Percentiles rank a stretch among this genome's conserved stretches.
phyloP scores from a whole-genome alignment of 2,113 vertebrate species.

The Rissa tridactyla region DNA sequence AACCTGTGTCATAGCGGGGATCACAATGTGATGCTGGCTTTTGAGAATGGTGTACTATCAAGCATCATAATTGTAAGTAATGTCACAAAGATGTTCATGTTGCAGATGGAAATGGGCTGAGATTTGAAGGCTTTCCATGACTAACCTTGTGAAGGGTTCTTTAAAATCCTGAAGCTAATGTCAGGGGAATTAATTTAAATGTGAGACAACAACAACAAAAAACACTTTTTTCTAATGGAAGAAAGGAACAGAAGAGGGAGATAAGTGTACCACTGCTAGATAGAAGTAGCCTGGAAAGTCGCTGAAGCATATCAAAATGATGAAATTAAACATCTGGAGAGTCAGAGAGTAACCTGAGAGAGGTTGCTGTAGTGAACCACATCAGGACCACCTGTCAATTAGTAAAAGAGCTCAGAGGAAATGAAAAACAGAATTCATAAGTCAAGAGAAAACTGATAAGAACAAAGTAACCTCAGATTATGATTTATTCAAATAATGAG shows the following conservation, averaged over 20 bases:
- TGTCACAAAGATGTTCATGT: neutral
- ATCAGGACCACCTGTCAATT: slow-evolving; percentile 61
- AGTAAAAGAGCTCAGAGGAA: slow-evolving; percentile 31
- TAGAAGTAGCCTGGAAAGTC: slow-evolving; percentile 59
- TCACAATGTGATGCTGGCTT: neutral
- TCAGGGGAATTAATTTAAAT: slow-evolving; percentile 23
- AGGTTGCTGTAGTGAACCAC: slow-evolving; percentile 49
- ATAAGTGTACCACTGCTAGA: neutral
- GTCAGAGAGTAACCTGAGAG: slow-evolving; percentile 44
- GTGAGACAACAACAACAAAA: neutral
- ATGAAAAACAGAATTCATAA: slow-evolving; percentile 11
- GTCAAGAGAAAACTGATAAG: slow-evolving; percentile 15
- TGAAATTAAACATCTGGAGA: slow-evolving; percentile 68
- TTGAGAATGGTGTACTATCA: neutral
- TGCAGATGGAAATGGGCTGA: neutral
- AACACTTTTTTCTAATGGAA: neutral
- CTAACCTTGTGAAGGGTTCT: neutral
- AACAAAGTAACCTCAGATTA: slow-evolving; percentile 7
- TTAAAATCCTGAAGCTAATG: neutral
- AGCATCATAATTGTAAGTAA: neutral
- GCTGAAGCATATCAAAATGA: slow-evolving; percentile 11
- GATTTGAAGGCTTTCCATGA: neutral
- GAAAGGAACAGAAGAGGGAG: neutral
- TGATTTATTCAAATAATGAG: slow-evolving; percentile 21
- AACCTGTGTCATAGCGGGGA: neutral